These are phyloP conservation scores for Frankliniella fusca DNA, from an alignment of 2,888 invertebrate genomes.

Conservation along the genomic window DNA sequence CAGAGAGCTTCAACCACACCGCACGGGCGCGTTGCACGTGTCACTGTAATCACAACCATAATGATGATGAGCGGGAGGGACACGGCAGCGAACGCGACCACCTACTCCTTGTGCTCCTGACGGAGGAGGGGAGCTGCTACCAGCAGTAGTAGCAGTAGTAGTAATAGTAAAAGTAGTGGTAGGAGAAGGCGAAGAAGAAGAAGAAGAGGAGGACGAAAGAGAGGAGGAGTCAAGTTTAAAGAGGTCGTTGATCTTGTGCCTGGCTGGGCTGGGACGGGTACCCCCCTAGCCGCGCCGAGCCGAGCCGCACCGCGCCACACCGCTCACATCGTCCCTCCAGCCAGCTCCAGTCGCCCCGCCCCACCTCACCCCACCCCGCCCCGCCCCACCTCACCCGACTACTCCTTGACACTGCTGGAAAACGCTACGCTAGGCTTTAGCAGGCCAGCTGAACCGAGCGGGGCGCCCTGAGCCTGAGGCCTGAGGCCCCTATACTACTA, in stretches of 20 bases:
- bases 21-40: no score
- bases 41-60: no score
- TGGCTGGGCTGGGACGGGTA: neutral
- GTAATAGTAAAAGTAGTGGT: no score
- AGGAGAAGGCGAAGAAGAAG: no score
- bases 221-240: conserved; percentile 20
- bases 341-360: neutral
- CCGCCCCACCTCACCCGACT: neutral
- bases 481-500: no score
- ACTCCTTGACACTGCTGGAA: neutral
- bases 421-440: no score
- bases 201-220: no score
- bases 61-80: neutral
- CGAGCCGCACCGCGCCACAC: neutral
- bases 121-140: neutral
- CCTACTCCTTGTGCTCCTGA: neutral
- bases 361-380: neutral
- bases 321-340: no score
- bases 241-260: conserved; percentile 18
- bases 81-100: neutral
- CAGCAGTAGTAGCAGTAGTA: neutral
- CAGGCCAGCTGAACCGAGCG: no score
- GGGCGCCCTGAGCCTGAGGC: no score
- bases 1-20: no score
- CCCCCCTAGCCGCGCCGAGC: neutral